phyloP scores from a whole-genome alignment of 30 jellyfish, hydroid and myxozoan species.

The Aurelia coerulea region DNA sequence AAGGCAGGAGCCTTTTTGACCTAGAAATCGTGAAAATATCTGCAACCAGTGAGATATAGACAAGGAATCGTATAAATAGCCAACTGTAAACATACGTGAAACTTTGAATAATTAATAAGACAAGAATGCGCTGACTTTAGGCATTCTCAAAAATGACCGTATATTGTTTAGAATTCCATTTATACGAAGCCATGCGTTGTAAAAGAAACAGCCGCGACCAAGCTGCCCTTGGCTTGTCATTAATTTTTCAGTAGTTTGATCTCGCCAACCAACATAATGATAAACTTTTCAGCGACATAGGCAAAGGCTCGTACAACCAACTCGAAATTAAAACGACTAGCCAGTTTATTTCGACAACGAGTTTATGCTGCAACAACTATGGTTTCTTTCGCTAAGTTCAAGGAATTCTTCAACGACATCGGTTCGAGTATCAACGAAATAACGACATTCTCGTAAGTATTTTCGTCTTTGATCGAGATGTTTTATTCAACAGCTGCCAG shows the following conservation, averaged over 20 bases:
- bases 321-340: not conserved
- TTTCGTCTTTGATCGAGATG: slow-evolving; percentile 33
- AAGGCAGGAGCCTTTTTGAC: slow-evolving; percentile 20
- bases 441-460: slow-evolving; percentile 91
- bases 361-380: slow-evolving; percentile 18
- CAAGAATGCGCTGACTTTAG: slow-evolving; percentile 64
- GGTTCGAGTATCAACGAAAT: slow-evolving; percentile 89
- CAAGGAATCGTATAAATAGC: slow-evolving; percentile 14
- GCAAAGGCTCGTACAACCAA: slow-evolving; percentile 49
- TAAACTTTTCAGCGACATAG: slow-evolving; percentile 9
- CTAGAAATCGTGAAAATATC: slow-evolving; percentile 23
- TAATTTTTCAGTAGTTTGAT: slow-evolving; percentile 53
- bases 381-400: slow-evolving; percentile 86
- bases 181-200: slow-evolving; percentile 65
- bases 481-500: slow-evolving; percentile 61
- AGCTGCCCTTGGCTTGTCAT: slow-evolving; percentile 63
- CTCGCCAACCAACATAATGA: slow-evolving; percentile 38
- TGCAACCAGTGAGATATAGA: not conserved
- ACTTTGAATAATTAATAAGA: slow-evolving; percentile 42
- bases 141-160: slow-evolving; percentile 57
- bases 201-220: slow-evolving; percentile 67
- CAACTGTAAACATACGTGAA: slow-evolving; percentile 53
- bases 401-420: slow-evolving; percentile 90
- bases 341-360: not conserved
- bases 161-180: slow-evolving; percentile 66